Evolutionary conservation across 2,797 vertebrate species (phyloP).

Genomic region (Okamejei kenojei): DNA sequence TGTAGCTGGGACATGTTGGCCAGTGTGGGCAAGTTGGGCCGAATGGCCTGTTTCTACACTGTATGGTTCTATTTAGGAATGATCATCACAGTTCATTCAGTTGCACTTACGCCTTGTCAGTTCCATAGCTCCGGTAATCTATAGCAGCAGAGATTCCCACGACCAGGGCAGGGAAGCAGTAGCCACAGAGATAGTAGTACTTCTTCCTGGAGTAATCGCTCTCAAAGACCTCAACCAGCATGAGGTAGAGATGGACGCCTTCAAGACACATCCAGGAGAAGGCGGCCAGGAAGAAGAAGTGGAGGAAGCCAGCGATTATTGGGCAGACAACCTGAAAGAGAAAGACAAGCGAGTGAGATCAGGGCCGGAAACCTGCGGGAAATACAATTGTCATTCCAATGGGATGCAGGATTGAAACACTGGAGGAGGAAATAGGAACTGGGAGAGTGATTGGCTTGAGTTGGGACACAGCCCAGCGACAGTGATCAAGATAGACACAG

Average conservation of each 20-base stretch:
- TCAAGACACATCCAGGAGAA: slow-evolving; percentile 94
- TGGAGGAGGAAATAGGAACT: slow-evolving; percentile 34
- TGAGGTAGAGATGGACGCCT: slow-evolving; percentile 88
- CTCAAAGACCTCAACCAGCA: slow-evolving; percentile 91
- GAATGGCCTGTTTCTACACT: too few species aligned
- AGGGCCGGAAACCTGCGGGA: too few species aligned
- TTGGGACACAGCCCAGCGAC: not conserved
- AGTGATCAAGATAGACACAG: not conserved
- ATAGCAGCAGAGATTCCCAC: slow-evolving; percentile 86
- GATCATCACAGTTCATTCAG: not conserved
- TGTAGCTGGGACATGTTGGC: too few species aligned
- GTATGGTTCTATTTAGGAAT: too few species aligned
- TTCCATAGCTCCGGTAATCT: slow-evolving; percentile 92
- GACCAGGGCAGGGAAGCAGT: slow-evolving; percentile 85
- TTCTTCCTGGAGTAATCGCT: slow-evolving; percentile 85
- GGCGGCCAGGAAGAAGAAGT: slow-evolving; percentile 93
- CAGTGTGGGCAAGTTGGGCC: too few species aligned
- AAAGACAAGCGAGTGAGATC: not conserved
- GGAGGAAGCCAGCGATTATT: slow-evolving; percentile 84
- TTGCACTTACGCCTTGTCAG: slow-evolving; percentile 81
- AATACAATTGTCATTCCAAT: not conserved
- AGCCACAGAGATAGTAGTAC: slow-evolving; percentile 88
- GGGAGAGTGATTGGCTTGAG: not conserved
- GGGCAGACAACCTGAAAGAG: slow-evolving; percentile 75
- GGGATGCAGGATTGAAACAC: slow-evolving; percentile 6